These are phyloP conservation scores for Actinostola sp. DNA, from an alignment of 92 coral and sea anemone genomes.

Conservation along the genomic window DNA sequence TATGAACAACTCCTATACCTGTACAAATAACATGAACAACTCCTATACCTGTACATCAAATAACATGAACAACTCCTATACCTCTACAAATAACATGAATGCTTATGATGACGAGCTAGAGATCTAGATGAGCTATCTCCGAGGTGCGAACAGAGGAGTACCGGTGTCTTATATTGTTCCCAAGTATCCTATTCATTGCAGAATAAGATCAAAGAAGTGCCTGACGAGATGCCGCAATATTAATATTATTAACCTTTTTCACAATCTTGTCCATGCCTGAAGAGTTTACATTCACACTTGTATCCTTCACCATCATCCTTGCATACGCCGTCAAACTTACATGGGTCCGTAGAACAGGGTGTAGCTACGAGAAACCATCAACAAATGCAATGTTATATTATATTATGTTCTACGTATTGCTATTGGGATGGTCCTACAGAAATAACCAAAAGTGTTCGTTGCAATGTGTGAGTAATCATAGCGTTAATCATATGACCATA, in stretches of 20 bases:
- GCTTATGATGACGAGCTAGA: too few relatives aligned
- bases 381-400: neutral
- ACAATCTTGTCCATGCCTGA: slow-evolving; percentile 29
- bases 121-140: too few relatives aligned
- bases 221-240: neutral
- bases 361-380: neutral
- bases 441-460: too few relatives aligned
- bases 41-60: too few relatives aligned
- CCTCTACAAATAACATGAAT: too few relatives aligned
- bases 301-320: slow-evolving; percentile 18
- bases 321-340: slow-evolving; percentile 25
- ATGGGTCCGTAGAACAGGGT: slow-evolving; percentile 15
- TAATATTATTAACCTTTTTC: slow-evolving; percentile 26
- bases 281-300: slow-evolving; percentile 31
- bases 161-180: neutral
- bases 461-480: too few relatives aligned
- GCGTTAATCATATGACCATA: too few relatives aligned
- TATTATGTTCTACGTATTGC: neutral
- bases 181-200: neutral
- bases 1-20: too few relatives aligned
- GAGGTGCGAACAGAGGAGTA: too few relatives aligned
- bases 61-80: too few relatives aligned
- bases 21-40: too few relatives aligned
- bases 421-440: too few relatives aligned
- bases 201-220: neutral